A percentile compares a stretch with the other conserved stretches of the same genome.
phyloP scores from a whole-genome alignment of 2,113 vertebrate species.

The Plecotus auritus region DNA sequence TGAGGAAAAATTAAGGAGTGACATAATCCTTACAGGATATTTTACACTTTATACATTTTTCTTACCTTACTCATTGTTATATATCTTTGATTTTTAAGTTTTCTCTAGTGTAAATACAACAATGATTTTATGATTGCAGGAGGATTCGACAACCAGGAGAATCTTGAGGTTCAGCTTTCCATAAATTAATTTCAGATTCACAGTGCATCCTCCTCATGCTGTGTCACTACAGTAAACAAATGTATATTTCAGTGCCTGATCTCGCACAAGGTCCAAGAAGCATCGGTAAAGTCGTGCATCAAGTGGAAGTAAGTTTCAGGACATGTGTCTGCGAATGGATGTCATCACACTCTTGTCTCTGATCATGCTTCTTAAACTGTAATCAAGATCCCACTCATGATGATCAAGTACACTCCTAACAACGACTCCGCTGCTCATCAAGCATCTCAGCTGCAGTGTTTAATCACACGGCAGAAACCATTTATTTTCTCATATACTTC shows the following conservation, averaged over 20 bases:
- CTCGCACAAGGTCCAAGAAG: neutral
- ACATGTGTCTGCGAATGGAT: neutral
- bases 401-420: neutral
- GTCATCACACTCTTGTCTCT: neutral
- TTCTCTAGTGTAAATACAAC: neutral
- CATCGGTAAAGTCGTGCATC: neutral
- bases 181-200: neutral
- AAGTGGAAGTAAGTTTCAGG: neutral
- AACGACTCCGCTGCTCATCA: neutral
- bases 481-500: slow-evolving; percentile 39
- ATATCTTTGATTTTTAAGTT: neutral
- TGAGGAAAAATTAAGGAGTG: neutral
- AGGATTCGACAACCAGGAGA: neutral
- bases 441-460: neutral
- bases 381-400: neutral
- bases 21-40: neutral
- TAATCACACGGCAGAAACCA: slow-evolving; percentile 31
- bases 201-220: neutral
- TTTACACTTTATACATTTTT: neutral
- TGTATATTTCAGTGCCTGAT: neutral
- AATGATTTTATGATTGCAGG: neutral
- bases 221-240: neutral
- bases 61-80: neutral
- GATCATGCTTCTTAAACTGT: neutral
- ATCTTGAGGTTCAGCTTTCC: neutral